Base-by-base conservation (phyloP, 2,113 vertebrate genomes). In the Gasterosteus nipponicus region DNA sequence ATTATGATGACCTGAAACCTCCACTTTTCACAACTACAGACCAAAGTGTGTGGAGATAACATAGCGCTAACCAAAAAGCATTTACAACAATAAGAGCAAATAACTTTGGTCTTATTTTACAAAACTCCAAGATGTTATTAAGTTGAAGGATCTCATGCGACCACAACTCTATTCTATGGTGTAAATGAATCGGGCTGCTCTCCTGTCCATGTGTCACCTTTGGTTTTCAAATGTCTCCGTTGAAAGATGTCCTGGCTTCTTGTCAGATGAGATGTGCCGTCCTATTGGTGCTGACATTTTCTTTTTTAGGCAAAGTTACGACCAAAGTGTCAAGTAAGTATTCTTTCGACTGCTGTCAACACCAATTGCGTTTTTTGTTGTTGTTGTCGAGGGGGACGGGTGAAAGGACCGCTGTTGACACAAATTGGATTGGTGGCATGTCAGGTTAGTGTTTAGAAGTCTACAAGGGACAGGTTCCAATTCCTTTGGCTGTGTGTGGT, bases 361-460 rank as follows among this genome's bases (percentile, higher is more conserved):
- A 78, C 41, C 46, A 72, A 87, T 89, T 78, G 82, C 70, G 79
- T 80, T 87, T 90, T 87, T 87, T 86, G 73, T 82, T 62, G 75
- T 29, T 64, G 65, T 67, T 47, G 73, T 53, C 3, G 51, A 70
- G 66, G 68, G 76, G 33, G 58, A 60, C 58, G 41, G 63, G 72
- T 42, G 60, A 71, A 69, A 39, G 78, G 84, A 51, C 76, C 3
- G 54, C 68, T 31, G 53, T 75, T 90, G 89, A 90, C 88, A 86
- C 77, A 91, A 90, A 92, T 89, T 89, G 90, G 83, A 88, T 87
- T 84, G 85, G 82, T 90, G 87, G 82, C 79, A 84, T 88, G 89
- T 90, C 85, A 89, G 81, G 80, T 88, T 87, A 82, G 82, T 79
- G 75, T 86, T 83, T 77, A 33, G 62, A 80, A 81, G 75, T 82